Conservation (phyloP, 2,797 vertebrate genomes). For the Pangasius mekongensis region DNA sequence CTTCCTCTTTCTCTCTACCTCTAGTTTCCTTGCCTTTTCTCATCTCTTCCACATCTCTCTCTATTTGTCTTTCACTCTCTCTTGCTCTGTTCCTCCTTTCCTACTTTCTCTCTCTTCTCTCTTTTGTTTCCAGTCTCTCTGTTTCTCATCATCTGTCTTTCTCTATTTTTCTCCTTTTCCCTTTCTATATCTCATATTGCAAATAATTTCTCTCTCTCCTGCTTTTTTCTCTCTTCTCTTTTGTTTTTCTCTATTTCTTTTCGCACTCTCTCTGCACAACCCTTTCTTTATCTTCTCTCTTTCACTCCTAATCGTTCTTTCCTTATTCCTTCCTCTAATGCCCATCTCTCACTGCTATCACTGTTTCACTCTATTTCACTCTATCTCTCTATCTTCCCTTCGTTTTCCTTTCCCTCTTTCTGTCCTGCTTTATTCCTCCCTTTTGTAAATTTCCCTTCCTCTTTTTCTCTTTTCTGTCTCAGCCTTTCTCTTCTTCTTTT, state of each 20-base stretch:
- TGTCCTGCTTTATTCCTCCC: neutral
- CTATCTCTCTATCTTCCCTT: neutral
- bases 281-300: neutral
- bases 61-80: neutral
- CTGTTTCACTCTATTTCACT: neutral
- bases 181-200: neutral
- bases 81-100: neutral
- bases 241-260: neutral
- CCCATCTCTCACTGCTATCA: neutral
- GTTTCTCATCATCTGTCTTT: neutral
- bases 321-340: neutral
- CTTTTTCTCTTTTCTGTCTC: neutral
- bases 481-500: neutral
- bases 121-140: neutral
- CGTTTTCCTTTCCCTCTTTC: neutral
- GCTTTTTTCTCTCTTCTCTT: neutral
- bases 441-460: neutral
- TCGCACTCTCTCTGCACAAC: neutral
- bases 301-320: neutral
- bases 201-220: neutral
- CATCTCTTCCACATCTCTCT: neutral
- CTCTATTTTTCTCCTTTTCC: neutral
- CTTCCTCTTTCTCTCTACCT: neutral
- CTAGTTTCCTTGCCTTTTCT: neutral
- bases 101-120: neutral